These are phyloP conservation scores for Cantharis rustica DNA, from an alignment of 2,888 invertebrate genomes.

Conservation along the genomic window DNA sequence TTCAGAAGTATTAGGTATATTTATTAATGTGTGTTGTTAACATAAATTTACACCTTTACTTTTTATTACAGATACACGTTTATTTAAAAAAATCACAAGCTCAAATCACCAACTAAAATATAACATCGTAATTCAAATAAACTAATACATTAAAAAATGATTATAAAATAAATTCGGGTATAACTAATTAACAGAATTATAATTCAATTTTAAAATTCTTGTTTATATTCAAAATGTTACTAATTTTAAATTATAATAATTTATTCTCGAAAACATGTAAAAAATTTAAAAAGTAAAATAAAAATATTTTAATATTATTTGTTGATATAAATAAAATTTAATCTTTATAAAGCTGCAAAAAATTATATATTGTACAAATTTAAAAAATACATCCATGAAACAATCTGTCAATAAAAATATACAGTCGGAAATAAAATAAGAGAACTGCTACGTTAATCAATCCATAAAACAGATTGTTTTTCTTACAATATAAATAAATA, in stretches of 20 bases:
- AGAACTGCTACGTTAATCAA: neutral
- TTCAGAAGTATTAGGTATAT: conserved; percentile 4
- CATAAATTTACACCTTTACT: conserved; percentile 16
- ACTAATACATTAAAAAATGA: neutral
- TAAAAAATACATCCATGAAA: neutral
- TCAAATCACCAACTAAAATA: conserved; percentile 22
- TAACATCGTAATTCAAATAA: conserved; percentile 9
- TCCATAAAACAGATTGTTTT: neutral
- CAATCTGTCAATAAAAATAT: neutral
- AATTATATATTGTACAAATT: neutral
- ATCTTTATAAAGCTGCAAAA: neutral
- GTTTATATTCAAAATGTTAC: neutral
- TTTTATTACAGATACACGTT: conserved; percentile 15
- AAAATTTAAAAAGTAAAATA: neutral
- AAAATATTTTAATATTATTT: neutral
- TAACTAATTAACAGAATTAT: conserved; percentile 1
- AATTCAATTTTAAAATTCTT: conserved; percentile 1
- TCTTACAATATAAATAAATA: conserved; percentile 26
- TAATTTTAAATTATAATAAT: neutral
- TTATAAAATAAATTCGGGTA: neutral
- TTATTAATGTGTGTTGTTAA: conserved; percentile 27
- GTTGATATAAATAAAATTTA: neutral
- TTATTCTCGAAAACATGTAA: neutral
- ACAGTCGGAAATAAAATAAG: neutral
- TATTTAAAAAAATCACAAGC: conserved; percentile 18